Percentiles rank a stretch among this genome's conserved stretches.
Conservation (phyloP, 2,113 vertebrate genomes). For the Misgurnus anguillicaudatus region DNA sequence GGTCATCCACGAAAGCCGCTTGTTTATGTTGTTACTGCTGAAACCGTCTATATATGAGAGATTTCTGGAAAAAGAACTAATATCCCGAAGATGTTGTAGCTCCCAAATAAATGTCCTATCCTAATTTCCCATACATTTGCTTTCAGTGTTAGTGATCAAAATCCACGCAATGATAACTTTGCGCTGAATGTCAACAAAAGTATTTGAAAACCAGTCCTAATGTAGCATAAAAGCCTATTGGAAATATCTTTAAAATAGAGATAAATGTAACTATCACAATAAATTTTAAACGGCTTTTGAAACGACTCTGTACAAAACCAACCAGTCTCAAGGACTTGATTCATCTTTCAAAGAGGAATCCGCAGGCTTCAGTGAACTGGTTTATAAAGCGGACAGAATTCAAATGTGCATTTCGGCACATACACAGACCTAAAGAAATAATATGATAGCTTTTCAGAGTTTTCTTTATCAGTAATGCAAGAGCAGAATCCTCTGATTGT, state of each 20-base stretch:
- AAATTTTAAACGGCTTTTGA: not conserved
- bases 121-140: not conserved
- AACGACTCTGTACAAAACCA: not conserved
- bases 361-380: not conserved
- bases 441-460: not conserved
- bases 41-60: too few species aligned
- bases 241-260: not conserved
- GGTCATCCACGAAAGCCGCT: too few species aligned
- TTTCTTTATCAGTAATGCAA: not conserved
- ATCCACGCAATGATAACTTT: not conserved
- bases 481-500: not conserved
- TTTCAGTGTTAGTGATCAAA: not conserved
- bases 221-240: not conserved
- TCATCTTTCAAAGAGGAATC: not conserved
- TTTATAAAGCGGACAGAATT: constrained; percentile 17
- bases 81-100: too few species aligned
- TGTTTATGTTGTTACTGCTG: too few species aligned
- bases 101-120: not conserved
- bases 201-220: not conserved
- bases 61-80: too few species aligned
- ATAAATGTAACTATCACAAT: not conserved
- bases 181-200: not conserved
- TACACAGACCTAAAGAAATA: constrained; percentile 7
- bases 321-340: not conserved
- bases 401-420: constrained; percentile 1